A percentile compares a stretch with the other conserved stretches of the same genome.
phyloP scores from a whole-genome alignment of 1,140 invertebrate genomes.

The Acromyrmex echinatior region DNA sequence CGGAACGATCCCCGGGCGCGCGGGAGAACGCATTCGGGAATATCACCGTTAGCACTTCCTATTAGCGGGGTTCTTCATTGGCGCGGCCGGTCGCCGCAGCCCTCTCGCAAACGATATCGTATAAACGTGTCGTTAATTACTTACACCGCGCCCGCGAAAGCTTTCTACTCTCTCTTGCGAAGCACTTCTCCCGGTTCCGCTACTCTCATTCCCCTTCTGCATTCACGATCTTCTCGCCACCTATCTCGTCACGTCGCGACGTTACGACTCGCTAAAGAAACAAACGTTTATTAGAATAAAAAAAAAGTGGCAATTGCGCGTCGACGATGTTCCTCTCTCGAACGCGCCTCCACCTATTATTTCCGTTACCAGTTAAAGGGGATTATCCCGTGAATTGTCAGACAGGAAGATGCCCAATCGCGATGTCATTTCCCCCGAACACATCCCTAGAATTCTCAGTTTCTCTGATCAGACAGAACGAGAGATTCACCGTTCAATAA shows the following conservation, averaged over 20 bases:
- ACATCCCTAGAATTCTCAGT: constrained; percentile 4
- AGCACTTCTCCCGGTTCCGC: constrained; percentile 8
- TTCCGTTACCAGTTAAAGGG: constrained; percentile 49
- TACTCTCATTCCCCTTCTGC: constrained; percentile 59
- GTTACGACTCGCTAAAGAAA: constrained; percentile 67
- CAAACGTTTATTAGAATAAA: constrained; percentile 69
- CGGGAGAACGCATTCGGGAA: constrained; percentile 80
- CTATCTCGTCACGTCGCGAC: constrained; percentile 68
- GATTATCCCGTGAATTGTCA: constrained; percentile 49
- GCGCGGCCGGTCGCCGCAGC: constrained; percentile 72
- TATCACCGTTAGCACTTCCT: constrained; percentile 85
- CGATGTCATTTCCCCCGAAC: constrained; percentile 39
- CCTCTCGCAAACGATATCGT: constrained; percentile 82
- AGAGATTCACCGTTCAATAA: constrained; percentile 40
- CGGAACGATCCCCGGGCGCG: constrained; percentile 57
- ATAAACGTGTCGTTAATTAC: constrained; percentile 86
- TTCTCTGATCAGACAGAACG: constrained; percentile 22
- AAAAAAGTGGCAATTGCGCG: background rate
- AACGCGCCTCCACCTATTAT: constrained; percentile 24
- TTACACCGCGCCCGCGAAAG: constrained; percentile 77
- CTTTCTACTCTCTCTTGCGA: constrained; percentile 32
- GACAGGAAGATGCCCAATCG: constrained; percentile 43
- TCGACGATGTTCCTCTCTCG: constrained; percentile 9
- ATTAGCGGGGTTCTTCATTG: constrained; percentile 85
- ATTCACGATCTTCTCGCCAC: constrained; percentile 60